phyloP scores from a whole-genome alignment of 2,113 vertebrate genomes.

The Catharus bicknelli region DNA sequence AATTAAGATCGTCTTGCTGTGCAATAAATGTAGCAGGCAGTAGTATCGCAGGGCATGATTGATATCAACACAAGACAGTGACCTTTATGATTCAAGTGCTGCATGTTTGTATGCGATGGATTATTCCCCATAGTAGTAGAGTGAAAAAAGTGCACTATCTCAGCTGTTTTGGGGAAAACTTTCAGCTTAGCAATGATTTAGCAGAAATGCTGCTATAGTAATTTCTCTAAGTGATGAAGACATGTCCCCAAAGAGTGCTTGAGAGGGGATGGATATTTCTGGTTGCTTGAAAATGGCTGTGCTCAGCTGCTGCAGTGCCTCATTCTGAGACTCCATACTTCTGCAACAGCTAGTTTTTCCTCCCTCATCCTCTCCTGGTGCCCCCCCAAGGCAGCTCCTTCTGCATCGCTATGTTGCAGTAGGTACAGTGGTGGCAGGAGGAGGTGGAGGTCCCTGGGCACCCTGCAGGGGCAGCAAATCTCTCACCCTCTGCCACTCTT shows the following conservation, averaged over 20 bases:
- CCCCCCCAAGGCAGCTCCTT: rapidly evolving
- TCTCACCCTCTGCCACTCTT: rapidly evolving
- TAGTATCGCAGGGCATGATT: background rate
- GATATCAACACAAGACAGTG: background rate
- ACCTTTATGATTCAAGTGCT: slow-evolving; percentile 45
- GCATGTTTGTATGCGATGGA: background rate
- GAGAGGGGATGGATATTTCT: background rate
- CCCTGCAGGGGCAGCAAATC: background rate
- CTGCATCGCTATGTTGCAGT: background rate
- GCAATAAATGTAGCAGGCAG: background rate
- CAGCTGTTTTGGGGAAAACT: background rate
- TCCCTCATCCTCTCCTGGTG: background rate
- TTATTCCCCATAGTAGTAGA: background rate
- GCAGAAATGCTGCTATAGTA: background rate
- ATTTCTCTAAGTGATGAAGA: background rate
- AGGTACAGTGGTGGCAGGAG: background rate
- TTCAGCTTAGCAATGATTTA: background rate
- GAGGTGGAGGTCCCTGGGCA: background rate
- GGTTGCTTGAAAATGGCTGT: background rate
- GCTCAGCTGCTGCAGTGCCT: background rate
- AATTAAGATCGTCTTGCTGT: background rate
- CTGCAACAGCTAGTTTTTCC: background rate
- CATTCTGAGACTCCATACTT: background rate
- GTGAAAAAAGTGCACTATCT: background rate
- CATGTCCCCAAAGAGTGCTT: background rate